Evolutionary conservation across 2,888 invertebrate genomes (phyloP).

Genomic region (Auanema sp.): DNA sequence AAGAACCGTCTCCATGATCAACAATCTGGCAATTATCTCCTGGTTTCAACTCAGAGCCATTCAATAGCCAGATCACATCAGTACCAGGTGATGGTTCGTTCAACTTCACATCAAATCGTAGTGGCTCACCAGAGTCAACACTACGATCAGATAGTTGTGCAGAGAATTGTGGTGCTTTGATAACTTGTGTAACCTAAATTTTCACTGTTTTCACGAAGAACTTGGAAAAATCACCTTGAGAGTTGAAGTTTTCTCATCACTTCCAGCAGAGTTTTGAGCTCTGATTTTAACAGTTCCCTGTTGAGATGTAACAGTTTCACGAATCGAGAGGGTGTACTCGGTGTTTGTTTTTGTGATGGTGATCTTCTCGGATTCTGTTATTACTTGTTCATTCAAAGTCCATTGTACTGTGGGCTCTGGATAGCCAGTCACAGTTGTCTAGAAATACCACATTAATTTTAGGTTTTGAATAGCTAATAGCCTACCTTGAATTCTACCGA

Average conservation of each 20-base stretch:
- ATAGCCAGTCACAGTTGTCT: constrained; percentile 43
- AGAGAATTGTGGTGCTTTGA: constrained; percentile 80
- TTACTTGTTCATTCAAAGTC: constrained; percentile 51
- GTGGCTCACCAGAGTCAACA: constrained; percentile 77
- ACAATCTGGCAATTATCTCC: constrained; percentile 34
- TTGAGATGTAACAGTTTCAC: constrained; percentile 35
- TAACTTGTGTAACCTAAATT: constrained; percentile 17
- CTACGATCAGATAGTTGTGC: constrained; percentile 81
- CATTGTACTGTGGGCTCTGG: constrained; percentile 63
- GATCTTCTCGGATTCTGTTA: constrained; percentile 27
- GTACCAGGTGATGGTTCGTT: constrained; percentile 41
- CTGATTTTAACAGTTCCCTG: constrained; percentile 44
- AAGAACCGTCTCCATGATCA: constrained; percentile 49
- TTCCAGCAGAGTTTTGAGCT: constrained; percentile 54
- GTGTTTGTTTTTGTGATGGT: constrained; percentile 32
- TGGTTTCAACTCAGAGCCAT: constrained; percentile 43
- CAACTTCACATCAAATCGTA: constrained; percentile 39
- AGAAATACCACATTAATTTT: constrained; percentile 7
- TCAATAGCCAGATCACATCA: constrained; percentile 50
- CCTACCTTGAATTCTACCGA: constrained; percentile 43
- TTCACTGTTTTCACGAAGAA: background rate
- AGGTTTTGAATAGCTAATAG: constrained; percentile 15
- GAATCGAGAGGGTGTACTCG: constrained; percentile 40
- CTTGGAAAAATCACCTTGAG: constrained; percentile 50
- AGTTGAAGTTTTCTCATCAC: constrained; percentile 48